These are phyloP conservation scores for Apoda limacodes DNA, from an alignment of 2,888 invertebrate genomes.

Conservation along the genomic window DNA sequence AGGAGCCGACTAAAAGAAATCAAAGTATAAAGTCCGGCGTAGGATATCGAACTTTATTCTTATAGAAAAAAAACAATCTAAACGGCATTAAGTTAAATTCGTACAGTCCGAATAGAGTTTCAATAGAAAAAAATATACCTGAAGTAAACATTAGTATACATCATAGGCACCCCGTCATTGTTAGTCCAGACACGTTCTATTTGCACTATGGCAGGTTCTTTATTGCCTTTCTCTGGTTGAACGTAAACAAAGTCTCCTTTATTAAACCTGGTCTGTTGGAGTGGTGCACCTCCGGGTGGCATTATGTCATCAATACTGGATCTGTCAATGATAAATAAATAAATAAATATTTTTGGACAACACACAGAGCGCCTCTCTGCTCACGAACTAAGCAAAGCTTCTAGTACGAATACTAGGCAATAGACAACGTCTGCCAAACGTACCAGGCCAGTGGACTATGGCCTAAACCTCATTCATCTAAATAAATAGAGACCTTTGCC, in stretches of 20 bases:
- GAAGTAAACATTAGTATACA: slow-evolving; percentile 92
- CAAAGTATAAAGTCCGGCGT: too few relatives aligned
- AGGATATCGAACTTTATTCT: too few relatives aligned
- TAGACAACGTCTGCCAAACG: slow-evolving; percentile 4
- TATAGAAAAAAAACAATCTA: too few relatives aligned
- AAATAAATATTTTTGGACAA: too few relatives aligned
- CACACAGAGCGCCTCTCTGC: too few relatives aligned
- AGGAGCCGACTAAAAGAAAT: too few relatives aligned
- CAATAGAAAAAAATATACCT: slow-evolving; percentile 27
- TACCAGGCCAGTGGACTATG: slow-evolving; percentile 23
- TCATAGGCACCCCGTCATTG: slow-evolving; percentile 83
- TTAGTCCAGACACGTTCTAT: slow-evolving; percentile 93
- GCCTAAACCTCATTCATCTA: slow-evolving; percentile 17
- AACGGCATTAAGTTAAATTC: too few relatives aligned
- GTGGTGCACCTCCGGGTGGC: slow-evolving; percentile 49
- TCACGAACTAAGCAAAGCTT: too few relatives aligned
- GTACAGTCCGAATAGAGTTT: too few relatives aligned
- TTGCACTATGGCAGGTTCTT: slow-evolving; percentile 84
- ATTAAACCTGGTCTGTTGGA: slow-evolving; percentile 48
- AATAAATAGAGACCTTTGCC: not conserved
- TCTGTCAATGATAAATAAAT: slow-evolving; percentile 23
- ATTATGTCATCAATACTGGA: slow-evolving; percentile 60
- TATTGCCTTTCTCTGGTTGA: slow-evolving; percentile 74
- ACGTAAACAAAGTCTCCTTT: slow-evolving; percentile 94
- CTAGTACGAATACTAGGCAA: too few relatives aligned